phyloP scores from a whole-genome alignment of 2,113 vertebrate species.

The Nerophis ophidion region DNA sequence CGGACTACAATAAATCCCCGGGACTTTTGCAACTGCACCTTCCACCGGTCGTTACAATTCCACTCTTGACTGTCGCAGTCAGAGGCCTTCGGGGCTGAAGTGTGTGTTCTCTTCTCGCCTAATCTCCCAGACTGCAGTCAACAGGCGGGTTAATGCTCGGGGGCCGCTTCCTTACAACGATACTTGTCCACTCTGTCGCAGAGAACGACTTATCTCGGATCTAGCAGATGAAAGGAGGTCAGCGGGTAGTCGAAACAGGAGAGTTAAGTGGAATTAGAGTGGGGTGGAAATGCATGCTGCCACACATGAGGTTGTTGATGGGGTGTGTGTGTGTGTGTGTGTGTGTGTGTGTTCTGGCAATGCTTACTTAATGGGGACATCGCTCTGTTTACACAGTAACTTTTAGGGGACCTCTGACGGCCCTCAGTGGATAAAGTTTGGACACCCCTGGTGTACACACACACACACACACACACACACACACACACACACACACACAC shows the following conservation, averaged over 20 bases:
- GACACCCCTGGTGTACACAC: too few species aligned
- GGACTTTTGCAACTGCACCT: conserved; percentile 47
- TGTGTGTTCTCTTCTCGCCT: conserved; percentile 45
- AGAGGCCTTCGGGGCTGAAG: conserved; percentile 35
- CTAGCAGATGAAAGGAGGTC: conserved; percentile 34
- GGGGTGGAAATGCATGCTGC: conserved; percentile 2
- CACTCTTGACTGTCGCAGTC: conserved; percentile 10
- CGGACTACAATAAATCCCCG: conserved; percentile 48
- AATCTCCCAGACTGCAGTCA: conserved; percentile 54
- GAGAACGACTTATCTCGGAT: conserved; percentile 42
- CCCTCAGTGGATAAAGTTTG: too few species aligned
- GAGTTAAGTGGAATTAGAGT: neutral
- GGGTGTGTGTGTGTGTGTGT: neutral
- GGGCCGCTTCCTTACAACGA: conserved; percentile 36
- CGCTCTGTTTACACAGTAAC: too few species aligned
- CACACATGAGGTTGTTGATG: conserved; percentile 6
- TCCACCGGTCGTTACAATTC: conserved; percentile 60
- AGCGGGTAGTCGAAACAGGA: conserved; percentile 2
- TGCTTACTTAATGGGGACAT: too few species aligned
- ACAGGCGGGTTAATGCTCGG: conserved; percentile 58
- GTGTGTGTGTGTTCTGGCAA: too few species aligned
- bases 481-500: too few species aligned
- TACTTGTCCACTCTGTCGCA: conserved; percentile 36
- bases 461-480: too few species aligned
- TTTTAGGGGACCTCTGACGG: too few species aligned